Evolutionary conservation across 1,140 invertebrate species (phyloP), one percentile per base, ranked within the genome.

Genomic region (Brachionus rotundiformis): DNA sequence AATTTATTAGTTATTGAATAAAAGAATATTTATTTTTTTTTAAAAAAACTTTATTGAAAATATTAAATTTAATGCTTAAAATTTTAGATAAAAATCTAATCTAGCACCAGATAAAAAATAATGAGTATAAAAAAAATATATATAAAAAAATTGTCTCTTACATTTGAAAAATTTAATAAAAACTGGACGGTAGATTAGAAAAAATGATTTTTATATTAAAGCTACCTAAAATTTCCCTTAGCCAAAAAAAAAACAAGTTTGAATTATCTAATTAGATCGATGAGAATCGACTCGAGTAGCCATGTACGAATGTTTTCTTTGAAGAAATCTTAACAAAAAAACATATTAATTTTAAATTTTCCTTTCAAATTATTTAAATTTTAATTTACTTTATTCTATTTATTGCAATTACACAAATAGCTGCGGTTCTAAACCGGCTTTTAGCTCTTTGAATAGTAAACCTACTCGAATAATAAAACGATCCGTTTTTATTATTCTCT

Each of bases 371-470:
- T 23, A 68, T 19, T 68, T 33, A 2, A 6, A 16, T 19, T 36
- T 19, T 68, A 23, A 8, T n/a, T 19, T 68, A 68, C 63, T 79
- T 79, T 16, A 79, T 79, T 19, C 76, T 25, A 63, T 63, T 79
- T 39, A 79, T 79, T 16, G 76, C 76, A 33, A 79, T 79, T 23
- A 79, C 59, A 63, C 76, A 79, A 79, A 79, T 79, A 63, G 76
- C 76, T 19, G 44, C 76, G 33, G 76, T 79, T 39, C 76, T 79
- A 27, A 79, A 79, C 23, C 76, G 76, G 36, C 76, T 79, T 31
- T 59, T 59, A 8, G 76, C 47, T 39, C 36, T 79, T 2, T 79
- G 76, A 39, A 79, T 49, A 10, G 47, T 79, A 41, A 79, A 79
- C 41, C 59, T 79, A 63, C 36, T 79, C 3, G 76, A 79, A 25